Evolutionary conservation across 2,113 vertebrate species (phyloP).

Genomic region (Alosa alosa): DNA sequence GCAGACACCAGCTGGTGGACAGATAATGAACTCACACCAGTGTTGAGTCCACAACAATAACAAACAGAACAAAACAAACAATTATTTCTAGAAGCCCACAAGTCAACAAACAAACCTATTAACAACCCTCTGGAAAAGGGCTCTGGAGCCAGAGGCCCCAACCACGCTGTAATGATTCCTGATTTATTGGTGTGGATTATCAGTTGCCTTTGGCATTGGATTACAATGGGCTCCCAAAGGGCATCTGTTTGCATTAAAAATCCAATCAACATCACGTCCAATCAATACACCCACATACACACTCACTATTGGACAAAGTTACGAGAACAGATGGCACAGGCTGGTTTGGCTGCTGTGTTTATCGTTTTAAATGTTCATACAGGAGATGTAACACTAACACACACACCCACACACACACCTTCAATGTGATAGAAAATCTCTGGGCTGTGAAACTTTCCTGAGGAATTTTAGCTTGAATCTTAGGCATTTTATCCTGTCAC

Average conservation of each 20-base stretch:
- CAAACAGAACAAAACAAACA: not conserved
- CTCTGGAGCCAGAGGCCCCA: not conserved
- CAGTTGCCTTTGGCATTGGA: not conserved
- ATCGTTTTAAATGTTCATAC: not conserved
- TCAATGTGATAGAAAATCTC: too few relatives aligned
- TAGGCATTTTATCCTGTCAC: too few relatives aligned
- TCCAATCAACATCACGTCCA: conserved; percentile 1
- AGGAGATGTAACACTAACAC: not conserved
- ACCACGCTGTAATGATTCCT: not conserved
- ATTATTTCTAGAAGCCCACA: too few relatives aligned
- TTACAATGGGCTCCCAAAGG: not conserved
- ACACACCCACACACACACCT: not conserved
- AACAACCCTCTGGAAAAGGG: too few relatives aligned
- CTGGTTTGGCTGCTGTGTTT: not conserved
- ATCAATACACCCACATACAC: not conserved
- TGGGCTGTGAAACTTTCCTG: too few relatives aligned
- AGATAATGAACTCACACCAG: not conserved
- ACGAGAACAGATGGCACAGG: not conserved
- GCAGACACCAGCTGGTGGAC: not conserved
- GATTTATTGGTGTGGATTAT: not conserved
- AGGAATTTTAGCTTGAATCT: too few relatives aligned
- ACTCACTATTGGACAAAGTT: not conserved
- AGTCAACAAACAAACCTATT: too few relatives aligned
- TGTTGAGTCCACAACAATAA: not conserved
- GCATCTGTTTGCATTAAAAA: not conserved